Evolutionary conservation across 2,888 invertebrate species (phyloP).

Genomic region (Spilosoma lubricipeda): DNA sequence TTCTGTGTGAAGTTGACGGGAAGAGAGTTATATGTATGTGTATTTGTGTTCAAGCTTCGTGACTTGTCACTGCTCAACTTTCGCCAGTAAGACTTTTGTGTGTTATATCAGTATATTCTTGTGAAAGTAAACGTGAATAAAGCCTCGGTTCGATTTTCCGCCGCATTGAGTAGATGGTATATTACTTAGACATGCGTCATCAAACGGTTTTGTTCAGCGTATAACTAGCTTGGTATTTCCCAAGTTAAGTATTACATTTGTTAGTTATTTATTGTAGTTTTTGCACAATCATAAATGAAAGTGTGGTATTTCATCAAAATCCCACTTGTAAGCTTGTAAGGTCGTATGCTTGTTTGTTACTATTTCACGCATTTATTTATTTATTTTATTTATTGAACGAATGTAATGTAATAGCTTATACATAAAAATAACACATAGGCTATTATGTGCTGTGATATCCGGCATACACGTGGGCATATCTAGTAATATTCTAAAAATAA

Average conservation of each 20-base stretch:
- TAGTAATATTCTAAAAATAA: too few species aligned
- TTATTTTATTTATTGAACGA: too few species aligned
- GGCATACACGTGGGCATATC: too few species aligned
- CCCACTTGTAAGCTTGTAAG: not conserved
- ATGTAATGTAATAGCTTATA: too few species aligned
- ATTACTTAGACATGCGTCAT: not conserved
- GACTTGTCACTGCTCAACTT: slow-evolving; percentile 7
- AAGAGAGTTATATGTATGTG: slow-evolving; percentile 5
- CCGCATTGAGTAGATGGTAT: not conserved
- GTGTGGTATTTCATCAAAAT: too few species aligned
- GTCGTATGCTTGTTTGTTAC: not conserved
- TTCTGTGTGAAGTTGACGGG: slow-evolving; percentile 6
- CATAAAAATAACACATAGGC: too few species aligned
- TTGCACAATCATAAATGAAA: too few species aligned
- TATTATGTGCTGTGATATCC: too few species aligned
- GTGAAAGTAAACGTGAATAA: not conserved
- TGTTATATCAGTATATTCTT: not conserved
- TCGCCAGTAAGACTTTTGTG: not conserved
- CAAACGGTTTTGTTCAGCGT: not conserved
- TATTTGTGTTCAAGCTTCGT: slow-evolving; percentile 9
- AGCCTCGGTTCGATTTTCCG: not conserved
- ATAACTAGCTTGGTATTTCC: not conserved
- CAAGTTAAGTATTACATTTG: not conserved
- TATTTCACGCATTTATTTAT: too few species aligned
- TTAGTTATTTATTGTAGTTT: too few species aligned